These are phyloP conservation scores for Staurois parvus DNA, from an alignment of 2,797 vertebrate genomes.

Conservation along the genomic window DNA sequence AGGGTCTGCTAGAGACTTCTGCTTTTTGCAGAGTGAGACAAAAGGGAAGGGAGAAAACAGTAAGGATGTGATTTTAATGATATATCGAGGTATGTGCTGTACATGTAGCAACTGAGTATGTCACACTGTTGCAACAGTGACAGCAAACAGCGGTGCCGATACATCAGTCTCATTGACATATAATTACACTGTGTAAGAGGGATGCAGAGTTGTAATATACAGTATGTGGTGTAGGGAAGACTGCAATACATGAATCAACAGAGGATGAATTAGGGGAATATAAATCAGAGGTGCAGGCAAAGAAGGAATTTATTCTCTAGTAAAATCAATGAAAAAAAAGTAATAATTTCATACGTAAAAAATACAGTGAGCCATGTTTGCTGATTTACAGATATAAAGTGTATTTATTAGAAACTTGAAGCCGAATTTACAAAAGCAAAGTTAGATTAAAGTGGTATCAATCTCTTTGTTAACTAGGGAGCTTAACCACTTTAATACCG, in stretches of 20 bases:
- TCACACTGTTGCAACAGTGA: conserved; percentile 35
- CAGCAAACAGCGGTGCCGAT: conserved; percentile 38
- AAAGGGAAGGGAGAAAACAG: conserved; percentile 29
- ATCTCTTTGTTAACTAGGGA: too few relatives aligned
- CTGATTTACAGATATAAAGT: neutral
- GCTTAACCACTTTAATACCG: too few relatives aligned
- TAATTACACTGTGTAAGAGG: conserved; percentile 40
- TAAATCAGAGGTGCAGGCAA: conserved; percentile 35
- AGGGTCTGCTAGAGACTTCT: neutral
- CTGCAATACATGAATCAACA: conserved; percentile 40
- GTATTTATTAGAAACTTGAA: neutral
- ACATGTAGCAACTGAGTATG: conserved; percentile 39
- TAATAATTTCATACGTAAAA: conserved; percentile 18
- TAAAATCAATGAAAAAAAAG: conserved; percentile 20
- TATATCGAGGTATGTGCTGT: conserved; percentile 30
- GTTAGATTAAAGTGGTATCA: too few relatives aligned
- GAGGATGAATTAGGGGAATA: conserved; percentile 29
- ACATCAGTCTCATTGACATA: conserved; percentile 50
- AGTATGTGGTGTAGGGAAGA: conserved; percentile 33
- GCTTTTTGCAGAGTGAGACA: conserved; percentile 23
- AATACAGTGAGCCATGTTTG: neutral
- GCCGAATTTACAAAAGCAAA: neutral
- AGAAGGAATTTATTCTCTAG: conserved; percentile 20
- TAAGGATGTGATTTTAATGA: conserved; percentile 45
- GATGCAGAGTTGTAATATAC: conserved; percentile 42